Evolutionary conservation across 2,797 vertebrate species (phyloP), one percentile per base, ranked within the genome.

Genomic region (Bradypus variegatus): DNA sequence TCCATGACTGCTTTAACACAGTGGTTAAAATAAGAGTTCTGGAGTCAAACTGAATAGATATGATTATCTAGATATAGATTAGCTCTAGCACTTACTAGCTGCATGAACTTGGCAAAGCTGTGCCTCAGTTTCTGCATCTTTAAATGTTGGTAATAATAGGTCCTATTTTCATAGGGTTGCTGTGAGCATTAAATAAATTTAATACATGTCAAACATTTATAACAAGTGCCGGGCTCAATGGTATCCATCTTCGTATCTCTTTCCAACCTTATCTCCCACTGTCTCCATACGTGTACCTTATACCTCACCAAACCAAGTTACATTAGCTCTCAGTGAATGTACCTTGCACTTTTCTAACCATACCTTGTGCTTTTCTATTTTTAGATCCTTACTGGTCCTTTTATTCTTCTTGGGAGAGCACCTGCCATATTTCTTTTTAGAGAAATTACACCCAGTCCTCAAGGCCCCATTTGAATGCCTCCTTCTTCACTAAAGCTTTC

Each of bases 361-460:
- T 65, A 64, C 33, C 29, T 45, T 50, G 23, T 72, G 45, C 53
- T 88, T 92, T 60, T 86, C 60, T 89, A 62, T 27, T 89, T 92
- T 94, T 62, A 78, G 48, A 36, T 90, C n/a, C 58, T 91, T 78
- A 78, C 29, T 72, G 19, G 65, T 84, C 19, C 48, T 64, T 73
- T 76, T 79, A 58, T 64, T 93, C 79, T 85, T 82, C 64, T 41
- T 87, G 55, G 69, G 60, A 94, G 41, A 89, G 16, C 31, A 25
- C 58, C 11, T 77, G 62, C 11, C 48, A 7, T n/a, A 80, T 48
- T 82, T 58, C 29, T 69, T 86, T 75, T 85, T 78, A 21, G 7
- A 89, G 58, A 95, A 93, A 81, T 73, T 72, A 91, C 50, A 90
- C 14, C 38, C 62, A 91, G 41, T 19, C 23, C 88, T 70, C 58